Percentiles rank a stretch among this genome's conserved stretches.
Evolutionary conservation across 2,888 invertebrate genomes (phyloP).

Genomic region (Notodonta dromedarius): DNA sequence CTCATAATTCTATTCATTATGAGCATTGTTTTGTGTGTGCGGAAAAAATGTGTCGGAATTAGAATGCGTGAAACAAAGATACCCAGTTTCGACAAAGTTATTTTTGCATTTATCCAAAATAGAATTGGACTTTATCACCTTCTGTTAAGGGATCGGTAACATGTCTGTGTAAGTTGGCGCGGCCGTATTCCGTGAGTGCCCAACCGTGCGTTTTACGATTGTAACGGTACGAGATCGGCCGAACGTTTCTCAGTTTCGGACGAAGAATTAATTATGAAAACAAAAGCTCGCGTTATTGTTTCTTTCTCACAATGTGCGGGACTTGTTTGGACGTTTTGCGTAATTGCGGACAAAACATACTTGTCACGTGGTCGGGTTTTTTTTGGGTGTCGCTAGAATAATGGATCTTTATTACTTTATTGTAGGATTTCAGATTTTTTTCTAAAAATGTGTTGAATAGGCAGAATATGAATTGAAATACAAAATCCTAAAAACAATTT

Average conservation of each 20-base stretch:
- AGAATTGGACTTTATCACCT: constrained; percentile 33
- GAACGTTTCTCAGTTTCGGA: constrained; percentile 66
- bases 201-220: constrained; percentile 68
- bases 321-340: constrained; percentile 81
- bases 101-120: constrained; percentile 5
- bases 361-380: constrained; percentile 48
- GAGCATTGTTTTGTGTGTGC: constrained; percentile 63
- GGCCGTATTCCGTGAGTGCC: constrained; percentile 48
- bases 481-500: too few species aligned
- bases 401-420: constrained; percentile 21
- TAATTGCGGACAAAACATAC: constrained; percentile 69
- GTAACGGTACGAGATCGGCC: constrained; percentile 73
- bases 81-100: constrained; percentile 27
- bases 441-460: not conserved
- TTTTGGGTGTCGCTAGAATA: constrained; percentile 13
- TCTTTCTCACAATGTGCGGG: constrained; percentile 60
- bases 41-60: constrained; percentile 62
- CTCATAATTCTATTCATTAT: constrained; percentile 59
- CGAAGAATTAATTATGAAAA: constrained; percentile 78
- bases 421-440: constrained; percentile 11
- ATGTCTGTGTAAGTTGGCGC: constrained; percentile 27
- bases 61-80: constrained; percentile 67
- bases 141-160: constrained; percentile 29
- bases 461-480: too few species aligned
- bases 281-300: constrained; percentile 75